These are phyloP conservation scores for Stegana nigrithorax DNA, from an alignment of 2,888 invertebrate genomes.

Conservation along the genomic window DNA sequence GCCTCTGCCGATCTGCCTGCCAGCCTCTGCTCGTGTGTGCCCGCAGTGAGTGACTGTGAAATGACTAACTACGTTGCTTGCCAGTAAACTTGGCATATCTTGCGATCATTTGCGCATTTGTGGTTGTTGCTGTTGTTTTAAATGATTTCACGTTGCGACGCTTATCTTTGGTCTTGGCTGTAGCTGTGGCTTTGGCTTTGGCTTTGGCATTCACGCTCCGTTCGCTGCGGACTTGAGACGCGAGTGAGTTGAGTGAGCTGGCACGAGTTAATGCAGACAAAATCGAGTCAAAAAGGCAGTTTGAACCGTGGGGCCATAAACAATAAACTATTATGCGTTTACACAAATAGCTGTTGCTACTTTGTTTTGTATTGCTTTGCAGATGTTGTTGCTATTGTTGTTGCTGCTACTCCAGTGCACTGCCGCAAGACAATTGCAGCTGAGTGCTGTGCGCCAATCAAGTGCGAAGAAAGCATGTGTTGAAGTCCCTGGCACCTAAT, in stretches of 20 bases:
- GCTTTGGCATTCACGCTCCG: not conserved
- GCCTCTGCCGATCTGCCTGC: not conserved
- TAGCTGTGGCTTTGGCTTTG: too few species aligned
- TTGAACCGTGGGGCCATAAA: slow-evolving; percentile 17
- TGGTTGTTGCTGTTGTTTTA: slow-evolving; percentile 11
- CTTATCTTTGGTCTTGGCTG: slow-evolving; percentile 12
- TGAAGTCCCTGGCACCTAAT: not conserved
- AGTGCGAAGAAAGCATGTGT: not conserved
- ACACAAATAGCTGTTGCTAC: not conserved
- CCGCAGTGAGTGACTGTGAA: not conserved
- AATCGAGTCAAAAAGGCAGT: not conserved
- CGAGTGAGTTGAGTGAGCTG: slow-evolving; percentile 22
- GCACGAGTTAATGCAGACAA: slow-evolving; percentile 6
- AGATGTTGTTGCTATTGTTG: too few species aligned
- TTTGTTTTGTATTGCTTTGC: too few species aligned
- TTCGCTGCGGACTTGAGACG: slow-evolving; percentile 2
- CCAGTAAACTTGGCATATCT: not conserved
- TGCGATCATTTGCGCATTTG: slow-evolving; percentile 8
- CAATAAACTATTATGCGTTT: slow-evolving; percentile 9
- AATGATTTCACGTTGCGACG: slow-evolving; percentile 18
- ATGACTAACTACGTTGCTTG: not conserved
- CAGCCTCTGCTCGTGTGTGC: not conserved
- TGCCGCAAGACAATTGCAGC: too few species aligned
- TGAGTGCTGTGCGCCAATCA: too few species aligned
- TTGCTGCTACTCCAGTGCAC: too few species aligned